phyloP scores from a whole-genome alignment of 2,888 invertebrate genomes.

The Troglohyphantes excavatus region DNA sequence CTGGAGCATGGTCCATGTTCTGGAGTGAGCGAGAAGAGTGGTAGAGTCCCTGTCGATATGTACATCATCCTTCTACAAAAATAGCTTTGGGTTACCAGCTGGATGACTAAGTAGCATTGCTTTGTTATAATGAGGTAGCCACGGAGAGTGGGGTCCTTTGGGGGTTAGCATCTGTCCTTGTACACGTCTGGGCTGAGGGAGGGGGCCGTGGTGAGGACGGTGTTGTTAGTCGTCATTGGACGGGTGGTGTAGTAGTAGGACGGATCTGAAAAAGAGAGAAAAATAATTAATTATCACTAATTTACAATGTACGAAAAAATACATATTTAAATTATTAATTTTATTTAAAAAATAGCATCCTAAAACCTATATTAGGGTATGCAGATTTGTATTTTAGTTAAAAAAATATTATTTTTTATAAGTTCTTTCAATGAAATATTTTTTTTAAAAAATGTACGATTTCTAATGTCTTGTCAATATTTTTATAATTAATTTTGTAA shows the following conservation, averaged over 20 bases:
- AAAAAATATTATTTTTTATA: no score
- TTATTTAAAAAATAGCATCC: no score
- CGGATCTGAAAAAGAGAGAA: constrained; percentile 53
- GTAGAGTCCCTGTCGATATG: constrained; percentile 9
- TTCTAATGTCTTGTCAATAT: no score
- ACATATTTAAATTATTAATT: no score
- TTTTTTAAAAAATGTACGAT: no score
- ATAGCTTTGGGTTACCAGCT: constrained; percentile 65
- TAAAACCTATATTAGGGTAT: no score
- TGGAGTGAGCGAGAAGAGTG: no score
- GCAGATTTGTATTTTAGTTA: no score
- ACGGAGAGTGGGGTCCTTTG: constrained; percentile 47
- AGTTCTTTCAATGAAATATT: no score
- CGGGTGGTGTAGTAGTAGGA: constrained; percentile 73
- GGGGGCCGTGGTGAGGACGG: constrained; percentile 71
- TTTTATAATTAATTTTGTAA: no score
- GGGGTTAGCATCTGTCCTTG: constrained; percentile 76
- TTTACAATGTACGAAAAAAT: no score
- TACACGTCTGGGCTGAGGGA: constrained; percentile 75
- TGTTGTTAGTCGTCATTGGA: constrained; percentile 53
- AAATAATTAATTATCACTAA: background rate
- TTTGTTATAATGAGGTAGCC: constrained; percentile 75
- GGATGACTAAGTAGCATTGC: constrained; percentile 54
- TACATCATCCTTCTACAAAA: constrained; percentile 48
- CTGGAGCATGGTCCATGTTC: background rate